A percentile compares a stretch with the other conserved stretches of the same genome.
Conservation (phyloP, 1,140 invertebrate species). For the Anastrepha obliqua region DNA sequence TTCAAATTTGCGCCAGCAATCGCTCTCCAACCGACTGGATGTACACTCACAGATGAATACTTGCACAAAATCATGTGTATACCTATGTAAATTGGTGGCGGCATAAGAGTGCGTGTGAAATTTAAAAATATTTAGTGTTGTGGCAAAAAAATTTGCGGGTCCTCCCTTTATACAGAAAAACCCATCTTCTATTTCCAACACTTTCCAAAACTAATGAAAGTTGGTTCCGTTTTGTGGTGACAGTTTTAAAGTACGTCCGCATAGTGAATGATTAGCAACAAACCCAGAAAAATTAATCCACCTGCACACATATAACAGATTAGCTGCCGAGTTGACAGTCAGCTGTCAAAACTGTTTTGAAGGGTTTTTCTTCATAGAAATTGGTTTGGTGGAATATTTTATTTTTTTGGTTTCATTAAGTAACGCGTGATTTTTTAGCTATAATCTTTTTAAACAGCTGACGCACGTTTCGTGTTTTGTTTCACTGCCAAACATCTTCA, state of each 20-base stretch:
- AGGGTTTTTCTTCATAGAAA: too few species aligned
- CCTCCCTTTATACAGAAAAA: neutral
- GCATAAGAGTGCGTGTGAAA: neutral
- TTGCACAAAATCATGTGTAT: neutral
- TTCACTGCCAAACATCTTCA: too few species aligned
- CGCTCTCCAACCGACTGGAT: neutral
- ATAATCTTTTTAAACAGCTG: too few species aligned
- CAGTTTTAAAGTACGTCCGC: neutral
- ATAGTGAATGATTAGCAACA: too few species aligned
- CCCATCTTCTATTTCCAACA: neutral
- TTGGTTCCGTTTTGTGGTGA: neutral
- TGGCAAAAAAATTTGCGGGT: neutral
- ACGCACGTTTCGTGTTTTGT: too few species aligned
- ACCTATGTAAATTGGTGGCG: neutral
- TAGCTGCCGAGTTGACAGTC: too few species aligned
- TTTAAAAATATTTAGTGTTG: conserved; percentile 39
- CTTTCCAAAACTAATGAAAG: conserved; percentile 5
- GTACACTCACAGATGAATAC: neutral
- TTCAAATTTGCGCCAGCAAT: conserved; percentile 28
- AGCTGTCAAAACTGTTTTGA: too few species aligned
- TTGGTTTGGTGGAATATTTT: too few species aligned
- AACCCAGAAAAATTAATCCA: too few species aligned
- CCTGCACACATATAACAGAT: too few species aligned
- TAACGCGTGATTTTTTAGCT: too few species aligned
- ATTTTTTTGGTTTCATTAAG: too few species aligned